Percentiles rank a stretch among this genome's conserved stretches.
Evolutionary conservation across 2,113 vertebrate species (phyloP).

Genomic region (Barnardius zonarius): DNA sequence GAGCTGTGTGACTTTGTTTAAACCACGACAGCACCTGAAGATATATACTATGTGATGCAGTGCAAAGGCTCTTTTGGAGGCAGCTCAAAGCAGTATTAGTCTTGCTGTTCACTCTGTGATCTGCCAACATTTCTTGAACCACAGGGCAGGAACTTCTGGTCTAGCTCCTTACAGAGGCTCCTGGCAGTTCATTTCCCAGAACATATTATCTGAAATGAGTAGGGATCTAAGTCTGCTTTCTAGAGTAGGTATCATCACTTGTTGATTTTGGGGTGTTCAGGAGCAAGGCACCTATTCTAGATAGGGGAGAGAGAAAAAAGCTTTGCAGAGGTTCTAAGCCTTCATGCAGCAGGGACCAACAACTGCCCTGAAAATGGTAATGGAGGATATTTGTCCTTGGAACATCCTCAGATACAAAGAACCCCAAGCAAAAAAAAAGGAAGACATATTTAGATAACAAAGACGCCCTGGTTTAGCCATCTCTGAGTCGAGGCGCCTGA

Average conservation of each 20-base stretch:
- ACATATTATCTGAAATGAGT: background rate
- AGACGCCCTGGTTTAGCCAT: background rate
- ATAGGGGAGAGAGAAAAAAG: background rate
- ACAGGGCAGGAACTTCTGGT: background rate
- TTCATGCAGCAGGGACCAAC: background rate
- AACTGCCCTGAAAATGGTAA: background rate
- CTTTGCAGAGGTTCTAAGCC: background rate
- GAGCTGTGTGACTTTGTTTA: no score
- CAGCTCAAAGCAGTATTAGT: background rate
- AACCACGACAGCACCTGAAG: background rate
- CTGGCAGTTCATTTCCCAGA: background rate
- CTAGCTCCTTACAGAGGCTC: background rate
- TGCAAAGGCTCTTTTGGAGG: background rate
- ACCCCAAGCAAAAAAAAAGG: background rate
- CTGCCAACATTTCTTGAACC: background rate
- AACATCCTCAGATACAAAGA: background rate
- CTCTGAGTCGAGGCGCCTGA: background rate
- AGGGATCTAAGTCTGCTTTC: background rate
- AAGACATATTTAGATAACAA: background rate
- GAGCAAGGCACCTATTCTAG: background rate
- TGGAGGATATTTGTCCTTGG: background rate
- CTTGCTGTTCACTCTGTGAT: background rate
- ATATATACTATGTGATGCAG: background rate
- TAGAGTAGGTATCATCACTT: background rate
- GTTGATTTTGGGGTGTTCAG: background rate